A percentile compares a stretch with the other conserved stretches of the same genome.
These are phyloP conservation scores for Diarsia brunnea DNA, from an alignment of 2,888 invertebrate species.

Conservation along the genomic window DNA sequence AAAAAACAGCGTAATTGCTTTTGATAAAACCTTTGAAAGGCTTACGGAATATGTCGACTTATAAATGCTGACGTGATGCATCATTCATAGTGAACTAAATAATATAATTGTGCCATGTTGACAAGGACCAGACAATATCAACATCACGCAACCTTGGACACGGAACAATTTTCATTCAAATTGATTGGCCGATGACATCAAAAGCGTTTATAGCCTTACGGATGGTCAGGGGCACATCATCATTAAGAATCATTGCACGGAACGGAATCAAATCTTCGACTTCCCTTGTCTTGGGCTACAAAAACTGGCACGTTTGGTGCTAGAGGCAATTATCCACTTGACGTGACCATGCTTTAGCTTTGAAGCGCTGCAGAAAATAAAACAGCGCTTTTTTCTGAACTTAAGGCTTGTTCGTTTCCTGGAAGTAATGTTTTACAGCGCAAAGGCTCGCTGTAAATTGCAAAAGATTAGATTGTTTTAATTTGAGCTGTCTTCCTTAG, in stretches of 20 bases:
- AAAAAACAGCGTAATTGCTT: neutral
- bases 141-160: slow-evolving; percentile 39
- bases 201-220: slow-evolving; percentile 37
- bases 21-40: neutral
- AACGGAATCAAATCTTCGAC: slow-evolving; percentile 31
- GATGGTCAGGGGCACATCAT: slow-evolving; percentile 35
- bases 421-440: slow-evolving; percentile 40
- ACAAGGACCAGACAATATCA: slow-evolving; percentile 37
- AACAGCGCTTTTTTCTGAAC: slow-evolving; percentile 27
- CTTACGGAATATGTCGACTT: neutral
- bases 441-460: slow-evolving; percentile 42
- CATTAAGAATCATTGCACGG: slow-evolving; percentile 38
- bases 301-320: slow-evolving; percentile 4
- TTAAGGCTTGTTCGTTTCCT: slow-evolving; percentile 24
- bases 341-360: slow-evolving; percentile 32
- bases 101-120: slow-evolving; percentile 44
- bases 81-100: slow-evolving; percentile 43
- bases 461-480: slow-evolving; percentile 53
- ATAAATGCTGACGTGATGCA: neutral
- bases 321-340: slow-evolving; percentile 49
- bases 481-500: slow-evolving; percentile 35
- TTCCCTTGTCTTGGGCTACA: slow-evolving; percentile 39
- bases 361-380: slow-evolving; percentile 40
- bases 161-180: slow-evolving; percentile 43
- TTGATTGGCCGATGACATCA: slow-evolving; percentile 49